Conservation (phyloP, 2,113 vertebrate species). For the Saguinus imperator region DNA sequence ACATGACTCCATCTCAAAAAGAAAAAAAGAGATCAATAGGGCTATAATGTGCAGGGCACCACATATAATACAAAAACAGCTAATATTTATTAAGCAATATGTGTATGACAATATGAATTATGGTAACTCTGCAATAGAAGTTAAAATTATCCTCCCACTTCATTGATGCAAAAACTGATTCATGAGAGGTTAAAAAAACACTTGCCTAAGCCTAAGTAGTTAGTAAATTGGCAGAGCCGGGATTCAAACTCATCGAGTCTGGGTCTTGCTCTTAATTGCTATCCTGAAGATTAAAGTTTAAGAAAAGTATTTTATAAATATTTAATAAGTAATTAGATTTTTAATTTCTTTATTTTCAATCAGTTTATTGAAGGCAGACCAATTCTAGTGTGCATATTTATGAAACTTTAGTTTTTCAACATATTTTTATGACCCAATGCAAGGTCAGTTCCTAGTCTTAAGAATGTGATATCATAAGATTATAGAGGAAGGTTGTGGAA, state of each 20-base stretch:
- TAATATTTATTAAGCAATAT: constrained; percentile 15
- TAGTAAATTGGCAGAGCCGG: neutral
- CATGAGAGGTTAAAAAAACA: neutral
- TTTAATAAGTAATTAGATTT: neutral
- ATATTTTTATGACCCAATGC: neutral
- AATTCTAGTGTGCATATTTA: neutral
- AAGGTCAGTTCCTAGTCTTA: neutral
- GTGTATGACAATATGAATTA: neutral
- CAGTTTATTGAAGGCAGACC: neutral
- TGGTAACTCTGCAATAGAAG: neutral
- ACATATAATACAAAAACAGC: neutral
- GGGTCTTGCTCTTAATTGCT: neutral
- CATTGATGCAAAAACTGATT: neutral
- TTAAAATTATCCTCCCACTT: neutral
- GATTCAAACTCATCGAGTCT: neutral
- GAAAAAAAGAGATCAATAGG: no score
- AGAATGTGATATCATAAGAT: neutral
- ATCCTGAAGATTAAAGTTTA: neutral
- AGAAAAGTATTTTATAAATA: neutral
- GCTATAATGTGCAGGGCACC: neutral
- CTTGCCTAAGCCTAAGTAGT: neutral
- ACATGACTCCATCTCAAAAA: no score
- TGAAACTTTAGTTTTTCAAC: neutral
- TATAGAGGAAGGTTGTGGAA: neutral
- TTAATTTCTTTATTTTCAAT: neutral